Evolutionary conservation across 2,888 invertebrate species (phyloP), one percentile per base, ranked within the genome.

Genomic region (Hecatera dysodea): DNA sequence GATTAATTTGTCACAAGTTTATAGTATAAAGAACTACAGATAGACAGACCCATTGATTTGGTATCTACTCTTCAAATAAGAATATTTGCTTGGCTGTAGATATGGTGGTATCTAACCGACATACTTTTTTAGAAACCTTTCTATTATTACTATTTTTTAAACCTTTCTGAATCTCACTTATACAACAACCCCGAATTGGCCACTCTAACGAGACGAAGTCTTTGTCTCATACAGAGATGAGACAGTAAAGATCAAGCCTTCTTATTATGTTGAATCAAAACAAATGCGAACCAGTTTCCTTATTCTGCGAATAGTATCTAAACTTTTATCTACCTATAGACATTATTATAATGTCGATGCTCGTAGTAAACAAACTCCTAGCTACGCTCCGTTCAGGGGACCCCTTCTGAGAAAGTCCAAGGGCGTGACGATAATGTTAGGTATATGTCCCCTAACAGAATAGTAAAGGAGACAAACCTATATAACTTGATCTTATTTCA

Each of bases 401-500:
- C 42, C 62, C 59, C 53, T 78, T 63, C 63, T 44, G 12, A 44
- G 63, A 62, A 59, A 53, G n/a, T 17, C 39, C 59, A 71, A 48
- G 48, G 52, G 75, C 75, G 63, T 78, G 78, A 75, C 75, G 76
- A 55, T 68, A 59, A 22, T 68, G 36, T 48, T 44, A 44, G 39
- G 17, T 5, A 7, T 42, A 19, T 2, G 44, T 52, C 56, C 76
- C 69, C n/a, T 70, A 61, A 50, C 50, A 9, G 29, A 67, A 44
- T 50, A 69, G 60, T 22, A 29, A 24, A 39, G 17, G 42, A 60
- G 53, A 42, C 42, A 29, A 42, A 15, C 44, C 22, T 2, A 29
- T 24, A 33, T 24, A 33, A 12, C 46, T 53, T 15, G 24, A 42
- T 19, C 27, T 27, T 22, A 15, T 22, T 29, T 44, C 29, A 1